Percentiles rank a stretch among this genome's conserved stretches.
Evolutionary conservation across 2,797 vertebrate species (phyloP).

Genomic region (Ctenopoma kingsleyae): DNA sequence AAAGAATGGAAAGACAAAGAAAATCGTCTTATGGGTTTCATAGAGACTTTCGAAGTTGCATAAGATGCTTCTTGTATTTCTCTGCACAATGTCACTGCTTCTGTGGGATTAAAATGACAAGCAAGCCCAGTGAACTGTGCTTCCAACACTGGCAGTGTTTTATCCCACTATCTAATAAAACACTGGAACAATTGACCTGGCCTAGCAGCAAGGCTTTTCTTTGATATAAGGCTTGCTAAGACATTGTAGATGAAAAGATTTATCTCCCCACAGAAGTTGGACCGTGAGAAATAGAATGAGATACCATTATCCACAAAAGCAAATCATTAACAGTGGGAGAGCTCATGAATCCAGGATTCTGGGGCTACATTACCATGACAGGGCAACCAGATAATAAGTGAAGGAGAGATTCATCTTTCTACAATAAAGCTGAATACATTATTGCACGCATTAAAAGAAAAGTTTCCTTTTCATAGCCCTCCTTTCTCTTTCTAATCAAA

Average conservation of each 20-base stretch:
- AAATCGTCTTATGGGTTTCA: slow-evolving; percentile 29
- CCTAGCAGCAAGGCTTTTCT: slow-evolving; percentile 51
- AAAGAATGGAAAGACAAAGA: slow-evolving; percentile 10
- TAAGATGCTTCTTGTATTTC: slow-evolving; percentile 55
- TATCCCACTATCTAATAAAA: slow-evolving; percentile 61
- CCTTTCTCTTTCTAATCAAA: slow-evolving; percentile 76
- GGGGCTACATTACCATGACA: slow-evolving; percentile 51
- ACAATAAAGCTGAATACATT: slow-evolving; percentile 73
- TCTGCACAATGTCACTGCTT: slow-evolving; percentile 47
- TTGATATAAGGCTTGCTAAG: slow-evolving; percentile 54
- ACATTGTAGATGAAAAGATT: slow-evolving; percentile 66
- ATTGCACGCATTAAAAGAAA: slow-evolving; percentile 57
- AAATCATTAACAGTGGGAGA: slow-evolving; percentile 77
- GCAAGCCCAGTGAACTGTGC: slow-evolving; percentile 52
- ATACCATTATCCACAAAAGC: slow-evolving; percentile 75
- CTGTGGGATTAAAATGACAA: slow-evolving; percentile 56
- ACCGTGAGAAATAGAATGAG: slow-evolving; percentile 66
- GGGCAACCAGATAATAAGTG: slow-evolving; percentile 68
- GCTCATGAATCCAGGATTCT: slow-evolving; percentile 66
- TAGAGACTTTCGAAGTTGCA: slow-evolving; percentile 45
- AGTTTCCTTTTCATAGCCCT: slow-evolving; percentile 34
- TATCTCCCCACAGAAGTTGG: slow-evolving; percentile 51
- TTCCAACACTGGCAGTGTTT: slow-evolving; percentile 39
- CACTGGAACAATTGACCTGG: slow-evolving; percentile 64
- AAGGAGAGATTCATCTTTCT: slow-evolving; percentile 72